Conservation (phyloP, 92 coral and sea anemone genomes). For the Phenganax marumi region DNA sequence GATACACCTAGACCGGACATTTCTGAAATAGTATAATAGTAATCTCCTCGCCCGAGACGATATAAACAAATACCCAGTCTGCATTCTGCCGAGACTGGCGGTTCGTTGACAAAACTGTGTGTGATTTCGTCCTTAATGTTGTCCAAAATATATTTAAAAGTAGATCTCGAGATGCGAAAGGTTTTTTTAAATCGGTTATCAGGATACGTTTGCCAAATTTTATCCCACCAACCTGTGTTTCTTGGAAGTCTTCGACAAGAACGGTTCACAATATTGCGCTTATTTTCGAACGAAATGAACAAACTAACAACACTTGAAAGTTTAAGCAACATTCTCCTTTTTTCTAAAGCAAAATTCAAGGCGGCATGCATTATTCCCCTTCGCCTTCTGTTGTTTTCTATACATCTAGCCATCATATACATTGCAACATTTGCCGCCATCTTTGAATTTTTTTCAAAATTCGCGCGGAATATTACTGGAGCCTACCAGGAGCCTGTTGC, state of each 20-base stretch:
- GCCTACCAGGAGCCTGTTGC: too few relatives aligned
- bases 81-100: conserved; percentile 56
- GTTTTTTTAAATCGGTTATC: conserved; percentile 56
- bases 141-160: conserved; percentile 55
- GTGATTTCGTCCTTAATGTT: conserved; percentile 50
- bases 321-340: conserved; percentile 48
- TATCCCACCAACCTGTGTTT: conserved; percentile 65
- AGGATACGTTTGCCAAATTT: conserved; percentile 55
- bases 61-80: conserved; percentile 60
- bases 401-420: conserved; percentile 3
- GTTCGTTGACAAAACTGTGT: conserved; percentile 48
- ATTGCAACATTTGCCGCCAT: not conserved
- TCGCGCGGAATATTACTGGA: not conserved
- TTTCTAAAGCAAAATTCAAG: conserved; percentile 44
- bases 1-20: conserved; percentile 57
- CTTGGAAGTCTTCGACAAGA: conserved; percentile 58
- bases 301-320: conserved; percentile 36
- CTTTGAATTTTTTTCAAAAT: not conserved
- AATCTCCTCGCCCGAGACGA: conserved; percentile 59
- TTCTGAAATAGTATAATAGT: conserved; percentile 58
- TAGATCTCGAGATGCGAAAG: conserved; percentile 53
- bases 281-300: conserved; percentile 24
- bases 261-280: conserved; percentile 12
- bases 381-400: conserved; percentile 23
- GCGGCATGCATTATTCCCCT: conserved; percentile 44